A percentile compares a stretch with the other conserved stretches of the same genome.
Evolutionary conservation across 2,888 invertebrate genomes (phyloP).

Genomic region (Hirtodrosophila alboralis): DNA sequence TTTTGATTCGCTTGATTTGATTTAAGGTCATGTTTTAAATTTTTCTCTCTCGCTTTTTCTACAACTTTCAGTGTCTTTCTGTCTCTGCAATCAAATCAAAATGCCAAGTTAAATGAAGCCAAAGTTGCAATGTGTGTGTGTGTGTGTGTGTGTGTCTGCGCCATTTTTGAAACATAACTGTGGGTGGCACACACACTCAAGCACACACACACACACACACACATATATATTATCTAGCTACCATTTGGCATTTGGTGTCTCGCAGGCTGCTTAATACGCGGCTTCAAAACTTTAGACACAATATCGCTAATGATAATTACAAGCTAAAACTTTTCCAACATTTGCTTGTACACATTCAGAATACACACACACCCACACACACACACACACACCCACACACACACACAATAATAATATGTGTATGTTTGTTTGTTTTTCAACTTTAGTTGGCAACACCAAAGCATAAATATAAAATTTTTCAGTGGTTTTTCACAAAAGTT

Average conservation of each 20-base stretch:
- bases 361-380: constrained; percentile 1
- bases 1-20: constrained; percentile 61
- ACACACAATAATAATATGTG: not conserved
- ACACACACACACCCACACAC: constrained; percentile 9
- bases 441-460: constrained; percentile 69
- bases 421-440: constrained; percentile 51
- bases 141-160: constrained; percentile 31
- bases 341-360: constrained; percentile 37
- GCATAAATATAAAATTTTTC: constrained; percentile 70
- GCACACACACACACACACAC: constrained; percentile 1
- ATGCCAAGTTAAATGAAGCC: constrained; percentile 64
- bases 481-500: constrained; percentile 60
- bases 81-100: constrained; percentile 64
- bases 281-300: constrained; percentile 76
- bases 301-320: constrained; percentile 81
- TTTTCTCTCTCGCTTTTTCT: not conserved
- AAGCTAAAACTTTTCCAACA: constrained; percentile 72
- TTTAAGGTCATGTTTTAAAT: constrained; percentile 45
- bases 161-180: constrained; percentile 41
- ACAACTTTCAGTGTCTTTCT: not conserved
- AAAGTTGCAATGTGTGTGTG: constrained; percentile 50
- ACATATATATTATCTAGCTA: constrained; percentile 15
- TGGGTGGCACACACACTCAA: constrained; percentile 17
- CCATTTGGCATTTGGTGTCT: constrained; percentile 53
- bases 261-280: constrained; percentile 62